Conservation (phyloP, 2,797 vertebrate genomes). For the Myiothlypis coronata region DNA sequence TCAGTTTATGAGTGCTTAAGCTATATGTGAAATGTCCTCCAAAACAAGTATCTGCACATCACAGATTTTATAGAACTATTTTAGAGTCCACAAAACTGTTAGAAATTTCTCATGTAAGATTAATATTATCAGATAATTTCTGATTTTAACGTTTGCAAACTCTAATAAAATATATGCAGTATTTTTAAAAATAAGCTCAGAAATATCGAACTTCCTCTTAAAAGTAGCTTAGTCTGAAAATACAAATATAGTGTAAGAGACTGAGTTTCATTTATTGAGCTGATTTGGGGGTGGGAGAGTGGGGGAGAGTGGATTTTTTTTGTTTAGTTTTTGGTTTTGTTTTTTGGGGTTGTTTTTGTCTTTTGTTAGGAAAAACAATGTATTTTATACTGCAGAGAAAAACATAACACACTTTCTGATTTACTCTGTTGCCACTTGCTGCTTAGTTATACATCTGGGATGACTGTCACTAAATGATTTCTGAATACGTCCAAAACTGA, state of each 20-base stretch:
- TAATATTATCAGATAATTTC: not conserved
- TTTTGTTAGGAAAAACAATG: not conserved
- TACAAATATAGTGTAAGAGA: not conserved
- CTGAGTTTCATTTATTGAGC: not conserved
- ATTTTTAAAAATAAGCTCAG: not conserved
- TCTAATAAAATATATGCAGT: not conserved
- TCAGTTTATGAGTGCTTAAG: not conserved
- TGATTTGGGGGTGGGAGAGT: accelerated
- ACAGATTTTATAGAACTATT: not conserved
- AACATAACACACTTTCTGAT: not conserved
- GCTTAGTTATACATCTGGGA: not conserved
- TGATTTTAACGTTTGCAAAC: not conserved
- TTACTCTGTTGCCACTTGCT: not conserved
- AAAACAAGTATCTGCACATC: not conserved
- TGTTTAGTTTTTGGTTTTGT: too few relatives aligned
- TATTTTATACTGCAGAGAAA: not conserved
- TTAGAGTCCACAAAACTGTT: not conserved
- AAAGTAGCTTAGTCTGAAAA: not conserved
- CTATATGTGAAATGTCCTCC: not conserved
- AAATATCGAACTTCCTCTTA: not conserved
- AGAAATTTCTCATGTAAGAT: not conserved
- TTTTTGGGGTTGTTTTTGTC: not conserved
- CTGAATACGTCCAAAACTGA: not conserved
- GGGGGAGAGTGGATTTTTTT: accelerated
- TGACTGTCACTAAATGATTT: not conserved